These are phyloP conservation scores for cat (Felis catus) DNA, from an alignment of 2,113 vertebrate species.

Conservation along the genomic window F.catus_Fca126_mat1.0 CM031416.1:121729501-121730000, in stretches of 20 bases:
- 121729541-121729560: not conserved
- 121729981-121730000: not conserved
- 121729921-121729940: not conserved
- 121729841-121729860: not conserved
- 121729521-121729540: not conserved
- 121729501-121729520: not conserved
- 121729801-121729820: not conserved
- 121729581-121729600: not conserved
- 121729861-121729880: not conserved
- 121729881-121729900: not conserved
- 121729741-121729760: not conserved
- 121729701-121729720: not conserved
- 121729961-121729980: not conserved
- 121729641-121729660: not conserved
- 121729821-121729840: not conserved
- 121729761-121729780: not conserved
- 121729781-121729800: not conserved
- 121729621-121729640: not conserved
- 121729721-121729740: constrained; percentile 18
- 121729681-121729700: not conserved
- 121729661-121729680: not conserved
- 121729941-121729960: not conserved
- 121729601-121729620: not conserved
- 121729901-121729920: not conserved
- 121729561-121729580: not conserved